Base-by-base conservation (phyloP, 2,113 vertebrate genomes). In the Recurvirostra avosetta region DNA sequence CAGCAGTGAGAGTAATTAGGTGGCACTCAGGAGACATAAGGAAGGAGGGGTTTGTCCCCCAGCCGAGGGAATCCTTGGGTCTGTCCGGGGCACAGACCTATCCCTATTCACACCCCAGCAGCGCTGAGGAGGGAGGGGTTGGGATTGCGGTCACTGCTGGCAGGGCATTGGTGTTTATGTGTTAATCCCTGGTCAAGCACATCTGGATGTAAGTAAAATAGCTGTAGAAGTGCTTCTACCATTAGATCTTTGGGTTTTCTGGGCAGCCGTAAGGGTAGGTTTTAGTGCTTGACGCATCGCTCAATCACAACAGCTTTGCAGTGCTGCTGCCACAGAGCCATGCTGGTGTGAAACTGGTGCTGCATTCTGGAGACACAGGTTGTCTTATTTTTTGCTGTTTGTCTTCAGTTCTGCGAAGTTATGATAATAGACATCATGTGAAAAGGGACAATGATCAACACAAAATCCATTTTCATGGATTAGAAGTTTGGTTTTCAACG, bases 291-390 rank as follows among this genome's bases (percentile, higher is more conserved):
- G n/a, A 74, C 21, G 45, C 36, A 65, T 55, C 5, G 3, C 26
- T 50, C n/a, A 8, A 41, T 22, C 50, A 21, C 40, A 61, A 27
- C 5, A 71, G 11, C 58, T 80, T 76, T 68, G 41, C 23, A 29
- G 56, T 25, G 20, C 50, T 59, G 17, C 34, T 40, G 49, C 38
- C 13, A 6, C 0, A 0, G 66, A 62, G 43, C 34, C 32, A 5
- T 1, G 5, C 17, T 38, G 26, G 36, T 10, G 11, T 43, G 34
- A 21, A 53, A 59, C 40, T 50, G 53, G 11, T 41, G 34, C 47
- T 62, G 52, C 1, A 0, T 41, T 19, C 6, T 49, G 43, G 17
- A 77, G 80, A n/a, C 8, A 1, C 2, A 40, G 47, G 38, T 5
- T 6, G 0, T 52, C 32, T 49, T 40, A 4, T 27, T 29, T 72